Base-by-base conservation (phyloP, 2,888 invertebrate species). In the Euzophera pinguis region DNA sequence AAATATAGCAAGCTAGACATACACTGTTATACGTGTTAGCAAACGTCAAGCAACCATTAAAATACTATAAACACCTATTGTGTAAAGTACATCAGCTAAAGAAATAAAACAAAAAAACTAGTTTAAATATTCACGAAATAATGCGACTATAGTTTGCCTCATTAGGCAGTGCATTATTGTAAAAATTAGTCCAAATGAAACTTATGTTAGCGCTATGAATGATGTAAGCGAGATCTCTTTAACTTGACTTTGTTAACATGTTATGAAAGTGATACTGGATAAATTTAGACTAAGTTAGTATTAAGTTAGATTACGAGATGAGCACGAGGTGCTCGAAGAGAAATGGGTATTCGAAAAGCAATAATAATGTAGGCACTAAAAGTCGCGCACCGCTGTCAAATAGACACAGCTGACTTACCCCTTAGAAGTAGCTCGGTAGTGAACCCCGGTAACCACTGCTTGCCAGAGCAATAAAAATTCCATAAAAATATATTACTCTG, bases 271-370 rank as follows among this genome's bases (percentile, higher is more conserved):
- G 45, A 8, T 16, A 32, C 14, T 45, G 32, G 13, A 8, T 12
- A 84, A 82, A 82, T 62, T 62, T 85, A 85, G 78, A 45, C 14
- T 86, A 85, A 86, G 78, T 54, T 87, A 85, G 75, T 27, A 58
- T 66, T 80, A 83, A 76, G 56, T 53, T 62, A 85, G 82, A 71
- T 62, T 71, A 81, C 71, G 67, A 64, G 67, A 79, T 65, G 84
- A 82, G 81, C 86, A 88, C 88, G 83, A 81, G 88, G 88, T 88
- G 88, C 75, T 86, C 80, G 80, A 80, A 71, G 73, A 78, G 84
- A 80, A 81, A 83, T 87, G 90, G 90, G 90, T 91, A 91, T 91
- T 88, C 90, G 86, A 90, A 84, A 91, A 90, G 90, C 90, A 91
- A 90, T 90, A 91, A 90, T 87, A 90, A 83, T 71, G 85, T 90